These are phyloP conservation scores for Enteromius paludinosus DNA, from an alignment of 2,797 vertebrate genomes.

Conservation along the genomic window DNA sequence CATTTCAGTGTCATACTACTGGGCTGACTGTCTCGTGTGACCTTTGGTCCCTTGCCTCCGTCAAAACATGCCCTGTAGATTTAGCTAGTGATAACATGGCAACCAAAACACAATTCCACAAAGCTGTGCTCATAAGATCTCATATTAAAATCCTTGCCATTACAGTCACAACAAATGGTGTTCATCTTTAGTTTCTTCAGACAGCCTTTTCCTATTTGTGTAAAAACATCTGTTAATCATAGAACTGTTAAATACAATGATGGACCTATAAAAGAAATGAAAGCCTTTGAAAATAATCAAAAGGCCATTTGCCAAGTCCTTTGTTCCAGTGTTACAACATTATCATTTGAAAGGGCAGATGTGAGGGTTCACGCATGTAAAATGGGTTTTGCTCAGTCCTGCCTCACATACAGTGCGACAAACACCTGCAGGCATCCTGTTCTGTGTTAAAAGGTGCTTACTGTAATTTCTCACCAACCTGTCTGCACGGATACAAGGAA, in stretches of 20 bases:
- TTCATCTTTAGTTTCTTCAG: neutral
- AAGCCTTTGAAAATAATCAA: slow-evolving; percentile 11
- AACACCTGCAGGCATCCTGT: slow-evolving; percentile 17
- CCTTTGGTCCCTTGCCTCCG: neutral
- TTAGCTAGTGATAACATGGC: slow-evolving; percentile 15
- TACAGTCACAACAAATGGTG: neutral
- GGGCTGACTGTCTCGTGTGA: slow-evolving; percentile 6
- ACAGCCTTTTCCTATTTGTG: neutral
- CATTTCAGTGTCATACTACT: slow-evolving; percentile 4
- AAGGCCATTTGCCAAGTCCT: slow-evolving; percentile 30
- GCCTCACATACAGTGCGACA: neutral
- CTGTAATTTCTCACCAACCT: neutral
- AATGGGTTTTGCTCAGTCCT: slow-evolving; percentile 5
- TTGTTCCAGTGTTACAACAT: slow-evolving; percentile 18
- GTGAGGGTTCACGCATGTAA: slow-evolving; percentile 5
- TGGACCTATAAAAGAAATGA: slow-evolving; percentile 11
- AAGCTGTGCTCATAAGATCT: neutral
- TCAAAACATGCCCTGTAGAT: slow-evolving; percentile 27
- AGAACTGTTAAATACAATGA: slow-evolving; percentile 14
- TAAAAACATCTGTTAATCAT: slow-evolving; percentile 32
- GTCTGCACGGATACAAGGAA: neutral
- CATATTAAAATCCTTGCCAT: neutral
- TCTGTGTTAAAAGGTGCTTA: neutral
- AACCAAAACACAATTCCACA: slow-evolving; percentile 26
- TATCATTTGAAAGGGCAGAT: slow-evolving; percentile 30